A percentile compares a stretch with the other conserved stretches of the same genome.
Evolutionary conservation across 2,113 vertebrate genomes (phyloP).

Genomic region (Pseudolaguvia tuberculata): DNA sequence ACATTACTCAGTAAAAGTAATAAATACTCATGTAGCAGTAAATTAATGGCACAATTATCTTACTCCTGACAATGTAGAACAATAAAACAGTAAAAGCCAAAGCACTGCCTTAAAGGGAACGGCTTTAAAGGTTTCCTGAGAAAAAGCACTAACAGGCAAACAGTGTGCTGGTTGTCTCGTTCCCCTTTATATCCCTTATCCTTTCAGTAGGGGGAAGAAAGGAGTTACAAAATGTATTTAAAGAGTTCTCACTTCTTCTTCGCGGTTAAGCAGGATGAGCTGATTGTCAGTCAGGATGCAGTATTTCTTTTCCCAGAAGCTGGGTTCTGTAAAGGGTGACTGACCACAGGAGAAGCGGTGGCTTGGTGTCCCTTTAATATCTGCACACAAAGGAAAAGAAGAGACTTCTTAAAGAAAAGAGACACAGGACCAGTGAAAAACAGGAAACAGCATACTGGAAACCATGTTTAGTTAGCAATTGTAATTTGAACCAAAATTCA

Average conservation of each 20-base stretch:
- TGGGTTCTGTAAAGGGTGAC: slow-evolving; percentile 78
- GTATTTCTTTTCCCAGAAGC: slow-evolving; percentile 86
- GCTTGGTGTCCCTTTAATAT: slow-evolving; percentile 88
- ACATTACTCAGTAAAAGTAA: not conserved
- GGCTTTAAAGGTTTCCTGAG: not conserved
- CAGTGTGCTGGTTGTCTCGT: not conserved
- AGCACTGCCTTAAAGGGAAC: not conserved
- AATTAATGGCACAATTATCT: not conserved
- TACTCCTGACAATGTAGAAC: not conserved
- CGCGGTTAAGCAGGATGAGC: slow-evolving; percentile 85
- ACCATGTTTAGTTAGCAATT: too few species aligned
- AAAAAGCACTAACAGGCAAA: not conserved
- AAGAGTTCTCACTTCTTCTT: slow-evolving; percentile 79
- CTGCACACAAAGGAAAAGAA: slow-evolving; percentile 61
- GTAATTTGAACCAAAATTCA: not conserved
- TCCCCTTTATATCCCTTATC: not conserved
- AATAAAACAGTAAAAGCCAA: not conserved
- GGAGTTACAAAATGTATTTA: not conserved
- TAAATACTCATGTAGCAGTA: not conserved
- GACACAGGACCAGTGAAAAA: not conserved
- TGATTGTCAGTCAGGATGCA: slow-evolving; percentile 93
- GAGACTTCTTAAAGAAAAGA: slow-evolving; percentile 4
- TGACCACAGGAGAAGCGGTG: slow-evolving; percentile 90
- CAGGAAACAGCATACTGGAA: not conserved
- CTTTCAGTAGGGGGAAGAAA: slow-evolving; percentile 11